phyloP scores from a whole-genome alignment of 2,113 vertebrate species.

The Saiga tatarica region DNA sequence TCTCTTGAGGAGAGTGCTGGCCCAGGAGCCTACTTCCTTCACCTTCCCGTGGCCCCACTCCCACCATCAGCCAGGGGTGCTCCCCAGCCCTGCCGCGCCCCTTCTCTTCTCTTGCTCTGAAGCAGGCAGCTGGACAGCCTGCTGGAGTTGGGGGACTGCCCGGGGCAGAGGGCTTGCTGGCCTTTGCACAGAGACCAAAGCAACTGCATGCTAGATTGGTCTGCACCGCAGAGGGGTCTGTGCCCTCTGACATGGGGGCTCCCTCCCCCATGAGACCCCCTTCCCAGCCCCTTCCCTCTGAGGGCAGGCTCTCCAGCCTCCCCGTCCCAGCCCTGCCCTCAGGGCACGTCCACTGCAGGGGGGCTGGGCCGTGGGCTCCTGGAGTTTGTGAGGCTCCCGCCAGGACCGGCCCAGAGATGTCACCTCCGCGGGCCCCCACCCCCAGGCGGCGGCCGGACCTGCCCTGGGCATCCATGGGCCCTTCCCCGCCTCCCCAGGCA shows the following conservation, averaged over 20 bases:
- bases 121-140: neutral
- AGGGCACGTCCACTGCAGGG: neutral
- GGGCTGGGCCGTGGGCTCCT: neutral
- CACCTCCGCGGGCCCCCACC: neutral
- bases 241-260: fast-evolving
- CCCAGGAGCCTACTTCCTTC: neutral
- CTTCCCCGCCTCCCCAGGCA: neutral
- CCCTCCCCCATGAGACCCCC: neutral
- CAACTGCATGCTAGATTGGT: neutral
- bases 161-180: neutral
- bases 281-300: no score
- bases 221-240: fast-evolving
- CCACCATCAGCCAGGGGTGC: neutral
- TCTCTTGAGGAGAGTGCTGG: no score
- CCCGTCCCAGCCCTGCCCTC: neutral
- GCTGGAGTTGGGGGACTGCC: neutral
- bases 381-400: neutral
- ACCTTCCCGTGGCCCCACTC: neutral
- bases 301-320: neutral
- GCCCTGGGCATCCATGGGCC: neutral
- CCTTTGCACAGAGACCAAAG: neutral
- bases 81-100: neutral
- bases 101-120: neutral
- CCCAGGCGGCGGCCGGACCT: neutral
- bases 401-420: neutral